phyloP scores from a whole-genome alignment of 2,888 invertebrate genomes.

The Deroplatys truncata region DNA sequence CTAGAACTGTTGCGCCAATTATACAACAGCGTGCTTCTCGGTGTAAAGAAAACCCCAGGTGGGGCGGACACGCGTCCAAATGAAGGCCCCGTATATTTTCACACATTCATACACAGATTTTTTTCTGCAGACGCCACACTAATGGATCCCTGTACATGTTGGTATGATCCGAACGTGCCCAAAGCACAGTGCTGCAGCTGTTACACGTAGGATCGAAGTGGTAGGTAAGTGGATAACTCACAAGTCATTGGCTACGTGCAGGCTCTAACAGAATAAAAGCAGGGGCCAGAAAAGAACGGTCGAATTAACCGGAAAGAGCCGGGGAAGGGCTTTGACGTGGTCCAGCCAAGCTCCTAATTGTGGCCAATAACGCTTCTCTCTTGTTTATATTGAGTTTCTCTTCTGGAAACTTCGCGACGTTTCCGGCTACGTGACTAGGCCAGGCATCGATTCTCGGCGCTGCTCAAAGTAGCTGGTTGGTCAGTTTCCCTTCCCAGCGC shows the following conservation, averaged over 20 bases:
- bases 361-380: neutral
- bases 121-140: too few relatives aligned
- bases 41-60: too few relatives aligned
- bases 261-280: neutral
- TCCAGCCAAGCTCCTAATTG: neutral
- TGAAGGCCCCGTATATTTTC: too few relatives aligned
- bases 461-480: too few relatives aligned
- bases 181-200: neutral
- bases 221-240: neutral
- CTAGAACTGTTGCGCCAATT: too few relatives aligned
- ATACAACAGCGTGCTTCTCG: too few relatives aligned
- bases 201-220: neutral
- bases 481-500: too few relatives aligned
- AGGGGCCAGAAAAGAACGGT: neutral
- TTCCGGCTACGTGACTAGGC: neutral
- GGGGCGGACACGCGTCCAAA: too few relatives aligned
- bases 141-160: neutral
- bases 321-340: neutral
- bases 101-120: too few relatives aligned
- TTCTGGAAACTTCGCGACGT: neutral
- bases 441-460: neutral
- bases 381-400: neutral
- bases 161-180: neutral
- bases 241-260: neutral
- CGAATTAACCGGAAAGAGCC: neutral